Base-by-base conservation (phyloP, 2,888 invertebrate genomes). In the Acrobasis repandana region DNA sequence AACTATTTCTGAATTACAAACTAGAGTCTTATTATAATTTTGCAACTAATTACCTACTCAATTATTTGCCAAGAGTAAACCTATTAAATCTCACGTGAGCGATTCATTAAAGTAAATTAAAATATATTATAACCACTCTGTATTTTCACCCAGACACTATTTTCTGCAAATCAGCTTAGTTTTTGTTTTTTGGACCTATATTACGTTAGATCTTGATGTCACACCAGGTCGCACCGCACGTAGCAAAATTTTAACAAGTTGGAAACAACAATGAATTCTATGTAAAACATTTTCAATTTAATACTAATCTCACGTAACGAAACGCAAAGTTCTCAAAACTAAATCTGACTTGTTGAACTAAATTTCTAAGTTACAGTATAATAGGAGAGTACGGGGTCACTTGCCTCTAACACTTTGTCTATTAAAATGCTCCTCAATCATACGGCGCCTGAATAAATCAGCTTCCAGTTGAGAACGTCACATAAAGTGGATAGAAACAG, bases 231-330 rank as follows among this genome's bases (percentile, higher is more conserved):
- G 43, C 14, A 43, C 46, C 11, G 56, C 6, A 18, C 56, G 43
- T n/a, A 18, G 20, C 20, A 54, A 46, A 56, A 43, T 56, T 18
- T 20, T 18, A 56, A 43, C 38, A 43, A 43, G 56, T 56, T 56
- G 10, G 20, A 43, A 56, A 56, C 56, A 56, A 43, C 20, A 43
- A n/a, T 10, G 10, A 10, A 28, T 14, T 38, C 16, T 8, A 56
- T 43, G 14, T 46, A 43, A 56, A 56, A 56, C 56, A 43, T 56
- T 56, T 58, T 36, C 58, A 49, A 58, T 58, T 49, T 49, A 33
- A 58, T 18, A 49, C 48, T 47, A 48, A 47, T 48, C 57, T 36
- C 49, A 38, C 58, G 36, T 49, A 38, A 58, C 58, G 48, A 33
- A 49, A 15, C 5, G 48, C 48, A 18, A 58, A 49, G 16, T 57